Percentiles rank a stretch among this genome's conserved stretches.
Conservation (phyloP, 2,888 invertebrate species). For the Entomobrya proxima region DNA sequence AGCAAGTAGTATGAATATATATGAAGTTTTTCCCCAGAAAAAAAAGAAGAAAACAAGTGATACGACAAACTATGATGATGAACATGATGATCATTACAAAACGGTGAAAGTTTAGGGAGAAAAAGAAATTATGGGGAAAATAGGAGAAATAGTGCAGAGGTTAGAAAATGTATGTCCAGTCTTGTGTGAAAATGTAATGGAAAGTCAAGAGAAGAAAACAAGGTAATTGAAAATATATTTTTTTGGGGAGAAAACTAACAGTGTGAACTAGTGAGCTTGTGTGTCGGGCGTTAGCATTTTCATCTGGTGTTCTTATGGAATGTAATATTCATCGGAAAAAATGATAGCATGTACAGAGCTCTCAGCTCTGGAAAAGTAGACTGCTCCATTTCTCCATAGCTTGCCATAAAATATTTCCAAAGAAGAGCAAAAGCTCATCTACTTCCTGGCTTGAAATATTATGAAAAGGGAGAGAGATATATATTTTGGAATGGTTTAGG, state of each 20-base stretch:
- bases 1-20: background rate
- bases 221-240: slow-evolving; percentile 38
- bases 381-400: too few relatives aligned
- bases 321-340: slow-evolving; percentile 52
- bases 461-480: too few relatives aligned
- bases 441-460: slow-evolving; percentile 18
- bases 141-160: background rate
- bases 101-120: background rate
- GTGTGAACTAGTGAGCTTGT: background rate
- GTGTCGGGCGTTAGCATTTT: background rate
- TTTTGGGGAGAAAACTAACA: background rate
- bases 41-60: background rate
- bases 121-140: background rate
- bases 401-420: too few relatives aligned
- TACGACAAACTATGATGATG: background rate
- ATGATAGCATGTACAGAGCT: slow-evolving; percentile 40
- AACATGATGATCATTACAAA: too few relatives aligned
- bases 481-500: too few relatives aligned
- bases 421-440: slow-evolving; percentile 25
- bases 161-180: background rate
- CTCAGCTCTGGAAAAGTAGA: background rate
- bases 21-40: background rate
- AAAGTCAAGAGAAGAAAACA: too few relatives aligned
- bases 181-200: background rate
- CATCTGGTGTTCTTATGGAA: slow-evolving; percentile 34